These are phyloP conservation scores for Cercopithecus petaurista DNA, from an alignment of 2,797 vertebrate genomes.

Conservation along the genomic window DNA sequence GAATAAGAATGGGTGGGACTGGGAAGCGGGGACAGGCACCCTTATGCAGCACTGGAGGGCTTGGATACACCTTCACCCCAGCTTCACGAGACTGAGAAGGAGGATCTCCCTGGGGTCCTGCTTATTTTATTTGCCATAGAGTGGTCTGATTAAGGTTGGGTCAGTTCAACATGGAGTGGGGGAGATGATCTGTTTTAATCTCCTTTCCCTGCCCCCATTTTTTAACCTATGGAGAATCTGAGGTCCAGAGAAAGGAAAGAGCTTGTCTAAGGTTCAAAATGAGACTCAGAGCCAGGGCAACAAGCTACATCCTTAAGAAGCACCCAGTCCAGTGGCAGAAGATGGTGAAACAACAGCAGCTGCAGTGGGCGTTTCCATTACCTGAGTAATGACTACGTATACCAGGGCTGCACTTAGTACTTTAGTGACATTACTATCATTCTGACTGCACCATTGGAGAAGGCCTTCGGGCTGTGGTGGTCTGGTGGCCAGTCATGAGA, in stretches of 20 bases:
- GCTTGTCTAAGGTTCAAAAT: background rate
- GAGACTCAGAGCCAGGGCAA: background rate
- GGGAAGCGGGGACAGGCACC: background rate
- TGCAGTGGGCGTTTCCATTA: too few species aligned
- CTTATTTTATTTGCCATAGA: background rate
- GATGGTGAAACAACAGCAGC: background rate
- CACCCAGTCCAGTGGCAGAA: background rate
- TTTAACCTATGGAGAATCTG: background rate
- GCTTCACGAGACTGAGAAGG: background rate
- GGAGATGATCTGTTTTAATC: background rate
- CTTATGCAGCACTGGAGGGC: background rate
- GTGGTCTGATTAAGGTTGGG: background rate
- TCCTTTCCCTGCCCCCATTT: background rate
- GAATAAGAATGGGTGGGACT: background rate
- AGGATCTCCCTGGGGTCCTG: background rate
- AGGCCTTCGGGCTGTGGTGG: background rate
- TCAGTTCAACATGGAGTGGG: background rate
- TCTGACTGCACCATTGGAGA: background rate
- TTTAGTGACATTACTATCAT: fast-evolving
- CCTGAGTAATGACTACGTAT: fast-evolving
- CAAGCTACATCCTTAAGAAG: background rate
- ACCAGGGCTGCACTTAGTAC: background rate
- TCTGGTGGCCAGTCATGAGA: background rate
- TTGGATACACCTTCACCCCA: background rate
- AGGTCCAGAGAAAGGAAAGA: background rate